phyloP scores from a whole-genome alignment of 2,888 invertebrate genomes.

The Ligdia adustata region DNA sequence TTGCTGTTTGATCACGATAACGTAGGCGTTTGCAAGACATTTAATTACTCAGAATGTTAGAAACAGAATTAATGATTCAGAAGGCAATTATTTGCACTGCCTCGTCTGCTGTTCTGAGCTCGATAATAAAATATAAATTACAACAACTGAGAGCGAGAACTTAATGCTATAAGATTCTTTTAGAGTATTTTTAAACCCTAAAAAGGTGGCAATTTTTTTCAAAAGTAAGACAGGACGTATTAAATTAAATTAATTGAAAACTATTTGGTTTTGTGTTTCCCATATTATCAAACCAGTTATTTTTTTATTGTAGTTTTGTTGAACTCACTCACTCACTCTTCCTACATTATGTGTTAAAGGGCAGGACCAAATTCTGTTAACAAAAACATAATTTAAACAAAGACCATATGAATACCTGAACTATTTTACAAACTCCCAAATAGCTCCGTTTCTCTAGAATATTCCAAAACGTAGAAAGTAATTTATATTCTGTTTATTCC shows the following conservation, averaged over 20 bases:
- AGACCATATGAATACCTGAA: background rate
- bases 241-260: too few species aligned
- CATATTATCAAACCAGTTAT: too few species aligned
- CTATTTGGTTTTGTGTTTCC: too few species aligned
- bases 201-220: too few species aligned
- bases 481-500: constrained; percentile 12
- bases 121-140: background rate
- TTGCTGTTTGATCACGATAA: background rate
- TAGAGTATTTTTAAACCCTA: too few species aligned
- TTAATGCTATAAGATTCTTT: too few species aligned
- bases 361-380: too few species aligned
- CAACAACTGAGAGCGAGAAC: too few species aligned
- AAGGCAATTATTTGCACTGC: background rate
- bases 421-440: background rate
- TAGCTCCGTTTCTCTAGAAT: constrained; percentile 1
- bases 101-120: background rate
- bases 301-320: too few species aligned
- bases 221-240: too few species aligned
- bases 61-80: background rate
- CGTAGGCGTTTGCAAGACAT: constrained; percentile 5
- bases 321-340: too few species aligned
- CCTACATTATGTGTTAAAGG: too few species aligned
- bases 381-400: background rate
- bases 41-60: constrained; percentile 4
- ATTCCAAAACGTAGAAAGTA: background rate